phyloP scores from a whole-genome alignment of 1,140 invertebrate species.

The Octopus sinensis region DNA sequence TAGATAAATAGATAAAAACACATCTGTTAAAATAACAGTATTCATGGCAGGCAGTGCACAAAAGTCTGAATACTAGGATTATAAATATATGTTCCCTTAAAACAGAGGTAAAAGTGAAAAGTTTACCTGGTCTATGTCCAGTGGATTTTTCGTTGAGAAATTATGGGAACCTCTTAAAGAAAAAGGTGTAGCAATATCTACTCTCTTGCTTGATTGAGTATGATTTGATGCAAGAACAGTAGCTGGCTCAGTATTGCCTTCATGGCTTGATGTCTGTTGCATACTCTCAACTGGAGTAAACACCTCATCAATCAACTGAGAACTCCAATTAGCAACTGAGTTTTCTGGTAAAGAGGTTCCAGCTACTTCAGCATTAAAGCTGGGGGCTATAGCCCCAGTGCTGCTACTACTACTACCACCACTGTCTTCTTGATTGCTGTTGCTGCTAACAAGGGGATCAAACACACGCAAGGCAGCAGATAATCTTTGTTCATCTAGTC shows the following conservation, averaged over 20 bases:
- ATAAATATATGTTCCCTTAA: no score
- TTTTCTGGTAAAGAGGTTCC: background rate
- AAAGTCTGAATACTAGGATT: no score
- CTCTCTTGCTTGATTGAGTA: background rate
- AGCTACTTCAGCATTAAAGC: background rate
- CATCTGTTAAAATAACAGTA: no score
- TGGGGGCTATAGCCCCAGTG: background rate
- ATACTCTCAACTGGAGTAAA: background rate
- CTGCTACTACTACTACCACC: constrained; percentile 13
- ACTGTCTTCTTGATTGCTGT: background rate
- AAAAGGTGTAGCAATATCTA: background rate
- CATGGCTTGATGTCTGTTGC: background rate
- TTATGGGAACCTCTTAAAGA: background rate
- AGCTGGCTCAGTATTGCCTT: background rate
- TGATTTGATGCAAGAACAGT: background rate
- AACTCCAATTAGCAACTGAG: background rate
- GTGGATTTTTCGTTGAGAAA: background rate
- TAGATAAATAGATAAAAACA: no score
- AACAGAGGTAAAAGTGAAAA: background rate
- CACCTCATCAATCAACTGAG: constrained; percentile 10
- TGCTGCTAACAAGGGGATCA: constrained; percentile 39
- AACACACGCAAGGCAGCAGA: constrained; percentile 46
- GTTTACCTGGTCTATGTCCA: constrained; percentile 5
- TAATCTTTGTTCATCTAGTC: constrained; percentile 45
- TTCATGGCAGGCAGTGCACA: no score